These are phyloP conservation scores for Etheostoma perlongum DNA, from an alignment of 2,797 vertebrate genomes.

Conservation along the genomic window DNA sequence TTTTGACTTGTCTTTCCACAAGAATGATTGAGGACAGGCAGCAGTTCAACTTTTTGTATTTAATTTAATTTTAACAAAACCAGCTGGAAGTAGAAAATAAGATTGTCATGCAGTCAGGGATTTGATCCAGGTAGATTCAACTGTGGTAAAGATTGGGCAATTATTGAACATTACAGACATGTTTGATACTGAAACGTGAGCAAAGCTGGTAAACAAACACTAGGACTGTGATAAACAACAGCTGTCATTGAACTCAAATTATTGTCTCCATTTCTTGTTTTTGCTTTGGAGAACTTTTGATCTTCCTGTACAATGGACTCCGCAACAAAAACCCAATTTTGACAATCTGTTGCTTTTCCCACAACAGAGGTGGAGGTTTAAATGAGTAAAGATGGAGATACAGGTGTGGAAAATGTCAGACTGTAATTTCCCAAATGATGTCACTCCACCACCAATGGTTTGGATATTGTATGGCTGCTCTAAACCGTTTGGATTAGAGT, in stretches of 20 bases:
- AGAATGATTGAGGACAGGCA: neutral
- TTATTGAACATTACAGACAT: neutral
- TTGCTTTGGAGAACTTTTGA: neutral
- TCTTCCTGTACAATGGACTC: neutral
- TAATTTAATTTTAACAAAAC: slow-evolving; percentile 5
- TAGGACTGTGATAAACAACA: neutral
- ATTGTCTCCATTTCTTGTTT: neutral
- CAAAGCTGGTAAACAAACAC: neutral
- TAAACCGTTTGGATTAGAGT: neutral
- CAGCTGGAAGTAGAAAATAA: neutral
- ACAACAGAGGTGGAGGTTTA: neutral
- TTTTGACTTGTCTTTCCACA: neutral
- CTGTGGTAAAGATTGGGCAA: neutral
- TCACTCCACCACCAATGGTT: neutral
- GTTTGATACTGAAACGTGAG: neutral
- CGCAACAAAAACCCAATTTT: neutral
- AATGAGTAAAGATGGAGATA: neutral
- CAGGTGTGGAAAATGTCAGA: neutral
- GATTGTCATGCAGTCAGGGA: neutral
- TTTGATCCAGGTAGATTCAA: neutral
- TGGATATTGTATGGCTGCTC: neutral
- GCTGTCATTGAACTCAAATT: neutral
- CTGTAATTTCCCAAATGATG: neutral
- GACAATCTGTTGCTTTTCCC: neutral
- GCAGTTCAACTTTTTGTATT: neutral